Evolutionary conservation across 2,113 vertebrate species (phyloP), one percentile per base, ranked within the genome.

Genomic region (Hiodon tergisus): DNA sequence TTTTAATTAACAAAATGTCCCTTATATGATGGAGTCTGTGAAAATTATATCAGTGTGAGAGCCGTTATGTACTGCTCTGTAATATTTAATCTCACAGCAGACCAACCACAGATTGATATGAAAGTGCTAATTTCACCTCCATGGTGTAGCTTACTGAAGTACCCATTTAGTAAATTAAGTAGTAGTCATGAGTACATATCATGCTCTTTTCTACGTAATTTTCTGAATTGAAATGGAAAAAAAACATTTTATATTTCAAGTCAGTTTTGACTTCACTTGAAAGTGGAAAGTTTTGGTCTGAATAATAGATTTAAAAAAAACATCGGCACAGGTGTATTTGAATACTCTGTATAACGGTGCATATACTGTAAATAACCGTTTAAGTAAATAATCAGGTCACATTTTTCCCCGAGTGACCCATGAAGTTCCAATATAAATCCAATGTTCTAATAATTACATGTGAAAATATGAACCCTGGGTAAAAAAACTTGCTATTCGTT

Each of bases 1-100:
- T 4, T 73, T 61, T 67, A 78, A 73, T 73, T 78, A 73, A 68
- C 57, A 6, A 73, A 60, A 78, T 69, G 52, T 60, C 57, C 58
- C 59, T 72, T 58, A 31, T 60, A n/a, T 46, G 55, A 61, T 60
- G 63, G 68, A 67, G 58, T 67, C 69, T 67, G 16, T 14, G 63
- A 60, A 68, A 58, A 5, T 70, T n/a, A 63, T 54, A 17, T 72
- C 60, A 65, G 16, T 10, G 16, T 3, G 47, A 50, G 77, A 70
- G 46, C 53, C 68, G 46, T 78, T 75, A 70, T 71, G 61, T 31
- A 75, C 17, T 67, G 69, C 76, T 63, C 68, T 72, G 57, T 79
- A 48, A 79, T 72, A 67, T 60, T 75, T 69, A 71, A 53, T 67
- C 73, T 67, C 61, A 55, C 69, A 48, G 63, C 31, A 71, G 47